Evolutionary conservation across 1,140 invertebrate species (phyloP), one percentile per base, ranked within the genome.

Genomic region (Bombus ignitus): DNA sequence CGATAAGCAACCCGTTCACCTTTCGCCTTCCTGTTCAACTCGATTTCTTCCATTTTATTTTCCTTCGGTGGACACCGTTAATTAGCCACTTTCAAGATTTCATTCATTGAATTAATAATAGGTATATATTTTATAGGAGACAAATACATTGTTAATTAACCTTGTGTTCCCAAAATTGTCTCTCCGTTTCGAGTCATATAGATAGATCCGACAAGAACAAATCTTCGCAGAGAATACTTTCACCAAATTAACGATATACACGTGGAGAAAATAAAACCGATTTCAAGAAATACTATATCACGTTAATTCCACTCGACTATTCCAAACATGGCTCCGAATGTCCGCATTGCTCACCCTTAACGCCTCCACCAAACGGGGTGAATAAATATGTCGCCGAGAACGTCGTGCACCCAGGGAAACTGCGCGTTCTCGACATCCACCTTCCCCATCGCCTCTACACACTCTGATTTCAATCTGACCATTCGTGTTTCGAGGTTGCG

Each of bases 401-500:
- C 42, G 77, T 39, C 75, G 47, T n/a, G 62, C 42, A 77, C 18
- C 62, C 65, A 22, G 25, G 65, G 18, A 47, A 78, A 57, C 47
- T 35, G 82, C 47, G 62, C 65, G 39, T 73, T 74, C 77, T 47
- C 39, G 57, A 35, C 76, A n/a, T 85, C 47, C 76, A 62, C 83
- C 42, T 66, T 66, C 59, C 47, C 47, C 78, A 28, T 44, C 62
- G 53, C 74, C 57, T 65, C 71, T 57, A 65, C 53, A 37, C 74
- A 76, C 79, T 76, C 81, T 81, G 91, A 92, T 92, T 92, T 92
- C 86, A 90, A 92, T 92, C 91, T 92, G 89, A 87, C 83, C 88
- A 77, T 90, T 92, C 90, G 91, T 92, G 91, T 90, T 91, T 84
- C 89, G 88, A 86, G 90, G 77, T 90, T 92, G 91, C 80, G 89